These are phyloP conservation scores for Megamerina dolium DNA, from an alignment of 2,888 invertebrate species.

Conservation along the genomic window DNA sequence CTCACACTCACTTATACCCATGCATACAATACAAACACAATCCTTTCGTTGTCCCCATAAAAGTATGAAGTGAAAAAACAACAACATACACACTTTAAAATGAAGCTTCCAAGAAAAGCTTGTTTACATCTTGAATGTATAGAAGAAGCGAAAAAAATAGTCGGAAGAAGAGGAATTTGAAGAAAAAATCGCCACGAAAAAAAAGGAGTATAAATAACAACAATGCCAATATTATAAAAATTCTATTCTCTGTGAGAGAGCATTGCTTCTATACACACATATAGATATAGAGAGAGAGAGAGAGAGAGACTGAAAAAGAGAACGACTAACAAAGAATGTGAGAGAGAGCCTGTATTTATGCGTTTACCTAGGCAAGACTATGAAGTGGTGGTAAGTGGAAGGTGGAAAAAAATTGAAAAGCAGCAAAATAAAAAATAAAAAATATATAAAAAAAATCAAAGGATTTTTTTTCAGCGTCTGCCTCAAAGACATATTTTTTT, in stretches of 20 bases:
- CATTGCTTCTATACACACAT: too few relatives aligned
- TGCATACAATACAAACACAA: slow-evolving; percentile 8
- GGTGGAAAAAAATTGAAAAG: too few relatives aligned
- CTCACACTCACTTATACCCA: not conserved
- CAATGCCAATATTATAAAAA: too few relatives aligned
- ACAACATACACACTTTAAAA: slow-evolving; percentile 6
- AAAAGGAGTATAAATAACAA: too few relatives aligned
- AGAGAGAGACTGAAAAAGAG: not conserved
- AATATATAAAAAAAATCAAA: not conserved
- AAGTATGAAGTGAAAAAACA: slow-evolving; percentile 4
- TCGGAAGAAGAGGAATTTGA: not conserved
- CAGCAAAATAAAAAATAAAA: too few relatives aligned
- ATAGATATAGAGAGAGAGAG: not conserved
- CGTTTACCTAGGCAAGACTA: too few relatives aligned
- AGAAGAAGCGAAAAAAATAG: slow-evolving; percentile 4
- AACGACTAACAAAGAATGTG: too few relatives aligned
- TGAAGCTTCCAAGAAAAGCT: slow-evolving; percentile 16
- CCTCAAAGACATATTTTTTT: too few relatives aligned
- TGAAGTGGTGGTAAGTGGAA: too few relatives aligned
- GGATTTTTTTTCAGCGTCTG: not conserved
- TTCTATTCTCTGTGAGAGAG: too few relatives aligned
- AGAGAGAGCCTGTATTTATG: too few relatives aligned
- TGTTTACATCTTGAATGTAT: slow-evolving; percentile 36
- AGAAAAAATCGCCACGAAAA: not conserved
- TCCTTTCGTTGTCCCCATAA: slow-evolving; percentile 6